Conservation (phyloP, 92 coral and sea anemone genomes). For the Ricordea florida region DNA sequence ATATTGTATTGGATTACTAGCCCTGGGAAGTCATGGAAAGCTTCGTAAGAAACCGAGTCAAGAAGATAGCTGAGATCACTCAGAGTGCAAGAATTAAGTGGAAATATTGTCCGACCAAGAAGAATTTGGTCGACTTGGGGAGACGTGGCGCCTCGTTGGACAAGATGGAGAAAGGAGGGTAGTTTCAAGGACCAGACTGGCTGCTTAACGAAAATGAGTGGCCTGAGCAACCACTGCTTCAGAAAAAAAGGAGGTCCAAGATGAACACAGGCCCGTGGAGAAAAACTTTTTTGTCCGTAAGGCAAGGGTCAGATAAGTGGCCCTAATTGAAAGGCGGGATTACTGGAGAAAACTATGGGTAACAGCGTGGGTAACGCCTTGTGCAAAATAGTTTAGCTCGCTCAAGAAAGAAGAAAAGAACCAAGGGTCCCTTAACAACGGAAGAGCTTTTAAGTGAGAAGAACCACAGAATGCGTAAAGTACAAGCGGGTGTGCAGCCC, state of each 20-base stretch:
- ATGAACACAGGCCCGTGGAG: conserved; percentile 26
- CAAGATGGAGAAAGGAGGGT: conserved; percentile 29
- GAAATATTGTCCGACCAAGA: conserved; percentile 30
- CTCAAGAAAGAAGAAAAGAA: neutral
- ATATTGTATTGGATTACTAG: conserved; percentile 33
- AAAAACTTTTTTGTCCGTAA: neutral
- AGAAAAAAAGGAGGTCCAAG: conserved; percentile 3
- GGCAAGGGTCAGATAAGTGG: conserved; percentile 56
- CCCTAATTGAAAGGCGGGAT: neutral
- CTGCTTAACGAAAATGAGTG: conserved; percentile 25
- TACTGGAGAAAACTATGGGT: conserved; percentile 39
- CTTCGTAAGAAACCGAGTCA: conserved; percentile 28
- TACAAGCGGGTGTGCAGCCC: conserved; percentile 1
- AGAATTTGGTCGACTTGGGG: conserved; percentile 51
- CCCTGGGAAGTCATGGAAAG: conserved; percentile 46
- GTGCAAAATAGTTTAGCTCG: conserved; percentile 22
- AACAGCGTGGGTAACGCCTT: conserved; percentile 56
- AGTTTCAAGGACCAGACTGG: conserved; percentile 50
- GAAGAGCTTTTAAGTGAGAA: conserved; percentile 39
- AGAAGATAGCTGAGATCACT: conserved; percentile 43
- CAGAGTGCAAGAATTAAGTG: neutral
- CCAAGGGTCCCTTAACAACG: conserved; percentile 21
- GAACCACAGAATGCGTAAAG: conserved; percentile 29
- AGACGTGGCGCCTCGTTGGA: conserved; percentile 47
- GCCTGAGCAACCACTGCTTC: conserved; percentile 42